Evolutionary conservation across 2,113 vertebrate species (phyloP), one percentile per base, ranked within the genome.

Genomic region (Hippoglossus stenolepis): DNA sequence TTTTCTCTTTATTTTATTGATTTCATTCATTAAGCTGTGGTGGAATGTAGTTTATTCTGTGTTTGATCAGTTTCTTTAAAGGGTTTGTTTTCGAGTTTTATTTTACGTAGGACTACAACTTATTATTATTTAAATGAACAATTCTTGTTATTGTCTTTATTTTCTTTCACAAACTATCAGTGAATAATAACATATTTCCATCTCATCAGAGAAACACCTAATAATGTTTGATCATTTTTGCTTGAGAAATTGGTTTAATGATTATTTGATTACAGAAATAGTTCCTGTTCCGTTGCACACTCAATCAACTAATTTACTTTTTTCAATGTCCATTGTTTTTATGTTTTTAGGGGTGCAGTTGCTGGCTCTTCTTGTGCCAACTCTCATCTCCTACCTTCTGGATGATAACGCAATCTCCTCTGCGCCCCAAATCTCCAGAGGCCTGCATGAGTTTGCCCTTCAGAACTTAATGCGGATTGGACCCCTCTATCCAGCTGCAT

Each of bases 391-490:
- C 6, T 99, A 99, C 82, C 95, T 99, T 84, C 91, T 99, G 94
- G 97, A 98, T 88, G 97, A 97, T 89, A 96, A 95, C 26, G 94
- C 96, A 73, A 96, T 97, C 90, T 94, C 94, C 70, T 96, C 96
- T 23, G 97, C 97, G 18, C 85, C 94, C 40, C 76, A 94, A 51
- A 80, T 93, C 82, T 98, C 97, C 73, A 97, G 94, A 89, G 95
- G 94, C 77, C 96, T 99, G 79, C 98, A 99, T 0, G 97, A 99
- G 73, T 98, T 98, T 90, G 97, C 97, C 61, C 97, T 99, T 64
- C 98, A 99, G 90, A 96, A 98, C 86, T 93, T 99, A 79, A 99
- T 99, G 96, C 96, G 95, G 56, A 99, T 99, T 62, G 98, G 98
- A 18, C 98, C 98, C 23, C 95, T 97, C 68, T 99, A 99, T 82